Base-by-base conservation (phyloP, 2,113 vertebrate species). In the Sinocyclocheilus maitianheensis region DNA sequence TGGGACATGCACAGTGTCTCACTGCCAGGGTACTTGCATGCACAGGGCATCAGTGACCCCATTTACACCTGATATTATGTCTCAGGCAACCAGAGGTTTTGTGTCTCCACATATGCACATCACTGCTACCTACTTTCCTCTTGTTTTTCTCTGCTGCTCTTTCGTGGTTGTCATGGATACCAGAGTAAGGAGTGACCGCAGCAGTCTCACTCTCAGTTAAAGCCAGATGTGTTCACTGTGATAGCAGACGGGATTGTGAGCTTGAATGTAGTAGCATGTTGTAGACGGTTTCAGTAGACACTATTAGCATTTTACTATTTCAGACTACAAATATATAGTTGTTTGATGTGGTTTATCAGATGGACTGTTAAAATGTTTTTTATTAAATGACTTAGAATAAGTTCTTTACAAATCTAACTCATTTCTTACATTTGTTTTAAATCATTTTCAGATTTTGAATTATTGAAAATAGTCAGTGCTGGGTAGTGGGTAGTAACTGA, bases 101-200 rank as follows among this genome's bases (percentile, higher is more conserved):
- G 7, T 78, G 16, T 9, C 55, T 78, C 30, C 53, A 60, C 30
- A 37, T 34, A n/a, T 40, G 51, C 77, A 58, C 58, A 81, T 46
- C 37, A 85, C 58, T 13, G 55, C 65, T 71, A 18, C 22, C 63
- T 24, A 55, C 48, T 80, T 55, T 46, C 37, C 18, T 20, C 77
- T 77, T 43, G 37, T 77, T 84, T 77, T 51, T 77, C n/a, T 30
- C 55, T n/a, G 40, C 67, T 77, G 46, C 69, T 62, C 69, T 84
- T 55, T 74, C 53, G 0, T 65, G 53, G 85, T 86, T 81, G 77
- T 72, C 85, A 86, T 86, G 67, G 85, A 34, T 18, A 86, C 78
- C 40, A 34, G 62, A 69, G 43, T 20, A 7, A 81, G 58, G 77
- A 79, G 77, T 62, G 55, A 43, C 53, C 43, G 43, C 69, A 53